Base-by-base conservation (phyloP, 2,797 vertebrate genomes). In the Lithobates sylvaticus region DNA sequence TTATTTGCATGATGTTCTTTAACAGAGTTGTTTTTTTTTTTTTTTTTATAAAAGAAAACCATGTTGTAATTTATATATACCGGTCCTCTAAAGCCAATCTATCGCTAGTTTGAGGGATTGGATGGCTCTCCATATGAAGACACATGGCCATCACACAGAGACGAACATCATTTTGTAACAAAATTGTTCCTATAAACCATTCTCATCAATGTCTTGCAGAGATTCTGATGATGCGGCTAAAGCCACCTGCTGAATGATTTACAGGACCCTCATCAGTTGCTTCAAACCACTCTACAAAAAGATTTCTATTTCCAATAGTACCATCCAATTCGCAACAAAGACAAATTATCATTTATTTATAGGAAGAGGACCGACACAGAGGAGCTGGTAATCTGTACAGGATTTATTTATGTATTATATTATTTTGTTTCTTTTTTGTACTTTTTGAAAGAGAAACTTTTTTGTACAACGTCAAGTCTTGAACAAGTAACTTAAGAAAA, bases 171-270 rank as follows among this genome's bases (percentile, higher is more conserved):
- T 71, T 81, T 65, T 72, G 32, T 71, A 36, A 36, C 68, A 81
- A 72, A 81, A 81, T 81, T 81, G 78, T 81, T 81, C 67, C 68
- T 71, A 58, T 81, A 72, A 81, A 81, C 44, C 26, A 18, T 58
- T 54, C 68, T 81, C 78, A 81, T 81, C 78, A 81, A 72, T 72
- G 42, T 81, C 78, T 54, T 27, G 78, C 78, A 8, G 78, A 47
- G 78, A 81, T 70, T 61, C 68, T 72, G 78, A 71, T 80, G 68
- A 71, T 80, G 68, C 47, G 10, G 47, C 27, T 0, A 26, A 5
- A 72, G 42, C 47, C 68, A 10, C 78, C 68, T 27, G 78, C 78
- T 81, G 78, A 81, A 50, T 36, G 78, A 58, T 61, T 81, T 29
- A 65, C 47, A 32, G 27, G 18, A 32, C 78, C 34, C 78, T 27